Evolutionary conservation across 2,888 invertebrate species (phyloP).

Genomic region (Plebejus argus): DNA sequence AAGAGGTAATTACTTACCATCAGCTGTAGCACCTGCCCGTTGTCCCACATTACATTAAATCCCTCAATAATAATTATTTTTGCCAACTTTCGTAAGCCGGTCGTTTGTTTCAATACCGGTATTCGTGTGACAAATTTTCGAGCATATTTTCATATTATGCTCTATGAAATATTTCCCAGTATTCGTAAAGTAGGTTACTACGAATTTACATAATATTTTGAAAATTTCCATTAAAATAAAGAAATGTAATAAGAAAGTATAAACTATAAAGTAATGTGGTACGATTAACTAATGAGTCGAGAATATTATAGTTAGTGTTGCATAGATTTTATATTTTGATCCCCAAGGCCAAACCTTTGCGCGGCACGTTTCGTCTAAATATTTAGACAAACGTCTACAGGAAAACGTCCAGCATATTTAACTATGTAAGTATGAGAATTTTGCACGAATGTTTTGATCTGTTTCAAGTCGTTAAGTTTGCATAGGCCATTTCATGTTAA

Average conservation of each 20-base stretch:
- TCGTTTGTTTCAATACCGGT: constrained; percentile 14
- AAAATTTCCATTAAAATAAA: background rate
- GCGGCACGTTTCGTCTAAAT: background rate
- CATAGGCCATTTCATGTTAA: constrained; percentile 19
- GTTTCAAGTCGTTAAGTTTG: constrained; percentile 17
- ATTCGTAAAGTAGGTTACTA: background rate
- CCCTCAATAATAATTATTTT: constrained; percentile 21
- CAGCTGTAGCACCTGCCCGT: background rate
- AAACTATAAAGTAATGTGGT: background rate
- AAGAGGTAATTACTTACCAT: background rate
- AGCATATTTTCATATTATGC: constrained; percentile 13
- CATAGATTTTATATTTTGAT: background rate
- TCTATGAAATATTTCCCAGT: constrained; percentile 9
- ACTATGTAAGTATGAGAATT: background rate
- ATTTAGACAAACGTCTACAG: background rate
- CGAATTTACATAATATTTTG: background rate
- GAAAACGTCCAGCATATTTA: background rate
- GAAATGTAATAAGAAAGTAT: background rate
- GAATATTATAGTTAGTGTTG: background rate
- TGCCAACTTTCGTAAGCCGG: constrained; percentile 20
- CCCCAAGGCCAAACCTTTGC: background rate
- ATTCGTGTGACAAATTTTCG: constrained; percentile 21
- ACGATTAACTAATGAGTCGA: background rate
- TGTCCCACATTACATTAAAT: constrained; percentile 1
- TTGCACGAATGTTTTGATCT: background rate